Conservation (phyloP, 1,140 invertebrate species). For the Oppia nitens region DNA sequence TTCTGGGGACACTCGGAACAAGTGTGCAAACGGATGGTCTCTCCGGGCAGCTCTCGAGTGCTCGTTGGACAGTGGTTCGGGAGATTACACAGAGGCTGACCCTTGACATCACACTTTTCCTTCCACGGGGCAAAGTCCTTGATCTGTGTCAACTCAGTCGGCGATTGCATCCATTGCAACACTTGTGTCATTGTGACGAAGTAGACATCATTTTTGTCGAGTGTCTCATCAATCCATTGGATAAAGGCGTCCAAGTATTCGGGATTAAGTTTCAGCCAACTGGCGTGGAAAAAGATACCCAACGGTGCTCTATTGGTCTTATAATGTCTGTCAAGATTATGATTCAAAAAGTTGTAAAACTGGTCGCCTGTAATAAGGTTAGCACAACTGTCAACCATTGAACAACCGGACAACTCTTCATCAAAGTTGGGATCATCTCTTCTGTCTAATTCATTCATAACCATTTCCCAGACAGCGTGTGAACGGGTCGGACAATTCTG, state of each 20-base stretch:
- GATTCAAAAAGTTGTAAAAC: slow-evolving; percentile 86
- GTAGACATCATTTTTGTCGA: slow-evolving; percentile 75
- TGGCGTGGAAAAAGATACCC: slow-evolving; percentile 86
- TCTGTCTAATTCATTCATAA: slow-evolving; percentile 87
- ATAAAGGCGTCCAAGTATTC: slow-evolving; percentile 82
- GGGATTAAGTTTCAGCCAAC: slow-evolving; percentile 85
- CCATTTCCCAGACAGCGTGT: slow-evolving; percentile 92
- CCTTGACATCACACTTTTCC: slow-evolving; percentile 84
- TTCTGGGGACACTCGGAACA: slow-evolving; percentile 91
- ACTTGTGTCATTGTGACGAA: slow-evolving; percentile 95
- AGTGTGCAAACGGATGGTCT: slow-evolving; percentile 76
- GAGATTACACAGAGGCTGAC: slow-evolving; percentile 73
- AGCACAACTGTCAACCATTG: slow-evolving; percentile 90
- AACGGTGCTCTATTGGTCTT: slow-evolving; percentile 79
- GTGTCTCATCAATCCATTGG: slow-evolving; percentile 82
- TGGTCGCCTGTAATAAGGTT: slow-evolving; percentile 82
- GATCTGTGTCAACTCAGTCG: slow-evolving; percentile 65
- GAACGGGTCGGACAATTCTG: slow-evolving; percentile 74
- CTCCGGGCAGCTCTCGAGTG: slow-evolving; percentile 73
- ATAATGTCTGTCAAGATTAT: slow-evolving; percentile 90
- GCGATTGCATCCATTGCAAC: slow-evolving; percentile 94
- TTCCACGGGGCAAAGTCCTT: slow-evolving; percentile 88
- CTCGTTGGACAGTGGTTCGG: slow-evolving; percentile 76
- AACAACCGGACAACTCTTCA: slow-evolving; percentile 78
- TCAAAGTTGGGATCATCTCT: slow-evolving; percentile 78